Evolutionary conservation across 2,888 invertebrate species (phyloP).

Genomic region (Apoda limacodes): DNA sequence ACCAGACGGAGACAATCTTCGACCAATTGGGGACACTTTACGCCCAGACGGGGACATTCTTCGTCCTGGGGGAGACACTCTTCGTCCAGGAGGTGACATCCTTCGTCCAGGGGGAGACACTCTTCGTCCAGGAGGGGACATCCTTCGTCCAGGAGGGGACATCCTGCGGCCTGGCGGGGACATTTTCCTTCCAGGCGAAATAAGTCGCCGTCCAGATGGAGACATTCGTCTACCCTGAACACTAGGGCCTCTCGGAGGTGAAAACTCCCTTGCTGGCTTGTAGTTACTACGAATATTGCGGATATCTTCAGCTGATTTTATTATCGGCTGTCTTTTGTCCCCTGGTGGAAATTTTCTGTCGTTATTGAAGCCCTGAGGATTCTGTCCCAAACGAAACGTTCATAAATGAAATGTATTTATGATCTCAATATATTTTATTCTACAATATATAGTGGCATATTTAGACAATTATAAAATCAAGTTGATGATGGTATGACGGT

Average conservation of each 20-base stretch:
- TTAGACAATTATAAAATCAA: too few relatives aligned
- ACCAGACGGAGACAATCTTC: conserved; percentile 20
- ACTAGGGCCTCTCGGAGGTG: background rate
- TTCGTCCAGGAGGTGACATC: conserved; percentile 14
- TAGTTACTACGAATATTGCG: background rate
- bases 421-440: too few relatives aligned
- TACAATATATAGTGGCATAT: too few relatives aligned
- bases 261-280: background rate
- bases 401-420: too few relatives aligned
- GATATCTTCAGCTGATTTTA: background rate
- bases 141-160: conserved; percentile 5
- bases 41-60: conserved; percentile 8
- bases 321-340: conserved; percentile 3
- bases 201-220: conserved; percentile 12
- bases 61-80: conserved; percentile 7
- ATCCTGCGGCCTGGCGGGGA: conserved; percentile 14
- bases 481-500: too few relatives aligned
- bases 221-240: conserved; percentile 2
- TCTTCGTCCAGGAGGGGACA: conserved; percentile 3
- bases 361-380: conserved; percentile 1
- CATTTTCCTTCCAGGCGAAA: conserved; percentile 19
- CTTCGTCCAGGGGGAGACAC: conserved; percentile 4
- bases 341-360: conserved; percentile 1
- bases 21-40: conserved; percentile 9
- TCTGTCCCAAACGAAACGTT: too few relatives aligned